Percentiles rank a stretch among this genome's conserved stretches.
Conservation (phyloP, 2,888 invertebrate species). For the Hydrotaea diabolus region DNA sequence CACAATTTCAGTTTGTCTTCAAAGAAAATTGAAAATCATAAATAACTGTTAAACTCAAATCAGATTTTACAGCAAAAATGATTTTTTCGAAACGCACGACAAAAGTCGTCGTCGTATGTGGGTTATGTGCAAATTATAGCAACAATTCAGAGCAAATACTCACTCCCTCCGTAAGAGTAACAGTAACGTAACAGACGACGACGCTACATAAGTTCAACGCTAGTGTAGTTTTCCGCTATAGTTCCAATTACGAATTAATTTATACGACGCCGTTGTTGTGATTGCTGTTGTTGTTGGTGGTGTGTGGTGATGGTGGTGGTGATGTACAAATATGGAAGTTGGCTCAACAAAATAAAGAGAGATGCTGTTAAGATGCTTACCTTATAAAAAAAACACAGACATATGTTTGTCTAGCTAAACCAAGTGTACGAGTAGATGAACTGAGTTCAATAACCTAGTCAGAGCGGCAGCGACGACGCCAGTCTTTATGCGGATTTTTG, state of each 20-base stretch:
- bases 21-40: slow-evolving; percentile 6
- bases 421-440: background rate
- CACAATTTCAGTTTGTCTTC: background rate
- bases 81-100: slow-evolving; percentile 2
- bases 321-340: slow-evolving; percentile 29
- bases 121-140: slow-evolving; percentile 42
- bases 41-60: slow-evolving; percentile 22
- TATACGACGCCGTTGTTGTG: background rate
- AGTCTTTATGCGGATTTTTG: slow-evolving; percentile 10
- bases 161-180: no score
- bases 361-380: slow-evolving; percentile 43
- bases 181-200: slow-evolving; percentile 11
- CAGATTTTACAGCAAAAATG: background rate
- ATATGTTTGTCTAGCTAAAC: background rate
- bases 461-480: background rate
- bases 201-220: slow-evolving; percentile 28
- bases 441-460: slow-evolving; percentile 56
- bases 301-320: background rate
- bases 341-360: background rate
- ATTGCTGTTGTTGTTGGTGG: background rate
- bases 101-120: slow-evolving; percentile 46
- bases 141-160: slow-evolving; percentile 41
- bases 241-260: slow-evolving; percentile 37
- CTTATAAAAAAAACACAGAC: slow-evolving; percentile 43
- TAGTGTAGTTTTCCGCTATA: slow-evolving; percentile 36